Evolutionary conservation across 2,113 vertebrate genomes (phyloP).

Genomic region (Amphiprion percula): DNA sequence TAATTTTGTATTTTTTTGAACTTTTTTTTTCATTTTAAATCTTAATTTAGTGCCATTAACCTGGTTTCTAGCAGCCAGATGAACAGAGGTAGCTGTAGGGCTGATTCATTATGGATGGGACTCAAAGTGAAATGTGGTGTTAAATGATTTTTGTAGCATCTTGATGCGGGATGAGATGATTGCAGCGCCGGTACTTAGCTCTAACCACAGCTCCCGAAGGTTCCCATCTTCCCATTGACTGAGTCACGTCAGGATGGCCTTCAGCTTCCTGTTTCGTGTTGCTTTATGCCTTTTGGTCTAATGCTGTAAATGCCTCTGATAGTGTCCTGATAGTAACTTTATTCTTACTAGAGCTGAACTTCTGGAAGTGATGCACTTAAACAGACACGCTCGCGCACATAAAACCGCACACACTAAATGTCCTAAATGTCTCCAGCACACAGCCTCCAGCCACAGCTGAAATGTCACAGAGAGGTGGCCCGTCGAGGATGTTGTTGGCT

Average conservation of each 20-base stretch:
- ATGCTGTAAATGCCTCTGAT: conserved; percentile 1
- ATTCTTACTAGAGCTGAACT: conserved; percentile 4
- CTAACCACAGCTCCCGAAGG: not conserved
- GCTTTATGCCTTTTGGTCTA: not conserved
- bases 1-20: not conserved
- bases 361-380: not conserved
- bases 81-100: not conserved
- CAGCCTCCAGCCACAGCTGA: conserved; percentile 45
- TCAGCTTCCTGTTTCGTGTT: not conserved
- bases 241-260: not conserved
- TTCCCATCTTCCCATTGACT: not conserved
- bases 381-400: conserved; percentile 7
- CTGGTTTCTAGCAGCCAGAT: conserved; percentile 6
- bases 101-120: conserved; percentile 27
- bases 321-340: conserved; percentile 6
- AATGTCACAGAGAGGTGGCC: conserved; percentile 59
- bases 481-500: conserved; percentile 58
- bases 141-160: conserved; percentile 1
- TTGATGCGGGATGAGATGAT: not conserved
- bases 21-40: not conserved
- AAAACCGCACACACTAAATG: conserved; percentile 28
- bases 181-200: not conserved
- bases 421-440: conserved; percentile 51
- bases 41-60: conserved; percentile 26
- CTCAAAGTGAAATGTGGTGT: conserved; percentile 34